Evolutionary conservation across 2,888 invertebrate genomes (phyloP), one percentile per base, ranked within the genome.

Genomic region (Lasioglossum leucozonium): DNA sequence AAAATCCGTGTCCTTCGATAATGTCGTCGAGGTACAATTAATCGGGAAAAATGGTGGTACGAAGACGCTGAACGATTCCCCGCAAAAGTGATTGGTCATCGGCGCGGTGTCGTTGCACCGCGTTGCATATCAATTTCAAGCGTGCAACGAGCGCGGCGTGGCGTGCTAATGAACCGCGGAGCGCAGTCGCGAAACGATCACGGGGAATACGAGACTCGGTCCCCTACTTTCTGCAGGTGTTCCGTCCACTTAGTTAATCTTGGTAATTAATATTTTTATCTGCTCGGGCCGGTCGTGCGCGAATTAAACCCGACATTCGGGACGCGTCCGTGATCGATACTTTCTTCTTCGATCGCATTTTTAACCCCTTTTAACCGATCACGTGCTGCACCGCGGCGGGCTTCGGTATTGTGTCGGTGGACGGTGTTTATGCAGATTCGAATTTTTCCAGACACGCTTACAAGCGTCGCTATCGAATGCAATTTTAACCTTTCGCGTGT

Each of bases 91-190:
- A 82, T 69, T 82, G 85, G 73, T 85, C 67, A 82, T 82, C 82
- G 79, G 13, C 51, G 58, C 51, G 58, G 44, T 87, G 85, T 85
- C 86, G 79, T 82, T 82, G 82, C 82, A 78, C 80, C 82, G 72
- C 75, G 34, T 72, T 55, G 82, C 87, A 75, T 87, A 87, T 85
- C 87, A 80, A 80, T 87, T 87, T 86, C 80, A 85, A 82, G 85
- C 55, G 72, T 77, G 44, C 75, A 81, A 37, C 77, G 67, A 67
- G 55, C 42, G 77, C 34, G 42, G 42, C 72, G 77, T 72, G 65
- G 76, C 77, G 84, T 87, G 87, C 85, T 88, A 88, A 88, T 87
- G 88, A 88, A 87, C 87, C 81, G 83, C 87, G 81, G 85, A 77
- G 74, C 77, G 67, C 73, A 73, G 75, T 82, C 81, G 85, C 77